Evolutionary conservation across 2,113 vertebrate genomes (phyloP), one percentile per base, ranked within the genome.

Genomic region (Notarius quadriscutis): DNA sequence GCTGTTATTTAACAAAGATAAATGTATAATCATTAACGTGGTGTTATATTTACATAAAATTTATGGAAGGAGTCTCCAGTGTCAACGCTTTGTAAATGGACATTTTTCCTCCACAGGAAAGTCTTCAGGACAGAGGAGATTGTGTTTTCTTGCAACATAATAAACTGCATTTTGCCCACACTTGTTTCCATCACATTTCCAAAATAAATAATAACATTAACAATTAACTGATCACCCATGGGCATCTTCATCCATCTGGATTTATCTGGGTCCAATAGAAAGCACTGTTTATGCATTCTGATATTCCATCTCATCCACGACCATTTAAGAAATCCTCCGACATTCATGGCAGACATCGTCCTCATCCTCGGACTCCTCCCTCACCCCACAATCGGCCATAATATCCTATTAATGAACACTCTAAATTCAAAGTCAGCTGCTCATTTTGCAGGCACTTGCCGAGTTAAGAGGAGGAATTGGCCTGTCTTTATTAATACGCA

Each of bases 321-420:
- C 77, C 30, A 30, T 34, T 63, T 41, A 83, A 65, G 55, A 87
- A 82, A 69, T 82, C 65, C 55, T 80, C 12, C 27, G 63, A 30
- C 7, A 10, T 55, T n/a, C 4, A 20, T 62, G 53, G 72, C 30
- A 74, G 75, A 72, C 79, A 55, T 83, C 34, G 63, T 51, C 84
- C 71, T 86, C 51, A 55, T 79, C 71, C 72, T 34, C 71, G 5
- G 20, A 69, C 82, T 51, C 81, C n/a, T 14, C 62, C 77, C 58
- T 74, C 84, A 34, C 81, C 48, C 87, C 74, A 53, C 86, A 78
- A 97, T 96, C 96, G 96, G 95, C 95, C 94, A 96, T 97, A 96
- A 97, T 97, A 97, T 96, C 95, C 95, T 97, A 97, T 97, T 97
- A 97, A 97, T 97, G 97, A 97, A 97, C 96, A 96, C 96, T 97